Base-by-base conservation (phyloP, 2,888 invertebrate genomes). In the Lampropteryx suffumata region DNA sequence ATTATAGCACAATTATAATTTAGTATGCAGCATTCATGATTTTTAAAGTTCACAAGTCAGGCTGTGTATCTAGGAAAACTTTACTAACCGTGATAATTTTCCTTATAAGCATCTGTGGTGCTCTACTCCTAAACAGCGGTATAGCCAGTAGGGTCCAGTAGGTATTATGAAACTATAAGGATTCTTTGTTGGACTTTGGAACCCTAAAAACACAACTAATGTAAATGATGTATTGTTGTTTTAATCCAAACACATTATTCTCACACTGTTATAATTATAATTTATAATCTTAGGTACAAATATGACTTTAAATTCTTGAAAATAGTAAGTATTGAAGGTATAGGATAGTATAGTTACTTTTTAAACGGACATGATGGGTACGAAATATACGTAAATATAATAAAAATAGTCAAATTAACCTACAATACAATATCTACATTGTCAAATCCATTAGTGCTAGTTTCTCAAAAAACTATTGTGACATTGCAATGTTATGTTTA, bases 361-460 rank as follows among this genome's bases (percentile, higher is more conserved):
- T 30, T 40, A 32, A 39, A 32, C 39, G 39, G 44, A 44, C 34
- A 29, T 14, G 30, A 37, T 33, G 45, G 37, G 12, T 32, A 36
- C 44, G 45, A 41, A 33, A 21, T 21, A 27, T 34, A 32, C 32
- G 17, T 17, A 10, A 10, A 7, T 21, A 41, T 17, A 39, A 45
- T 26, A 39, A 32, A 32, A 40, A 40, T 24, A 39, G 24, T 52
- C 39, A 55, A 50, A 44, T 48, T 62, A 60, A 34, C 37, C 44
- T 50, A 50, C 51, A 44, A 59, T 46, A 51, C 39, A 42, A 45
- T 50, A 47, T 82, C 82, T 72, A 54, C 55, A 32, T 67, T 74
- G 41, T 82, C 82, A 83, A 83, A 82, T 83, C 83, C 82, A 53
- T 81, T 71, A 70, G 83, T 83, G 83, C 83, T 67, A 65, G 55